Evolutionary conservation across 2,797 vertebrate species (phyloP).

Genomic region (Gila robusta): DNA sequence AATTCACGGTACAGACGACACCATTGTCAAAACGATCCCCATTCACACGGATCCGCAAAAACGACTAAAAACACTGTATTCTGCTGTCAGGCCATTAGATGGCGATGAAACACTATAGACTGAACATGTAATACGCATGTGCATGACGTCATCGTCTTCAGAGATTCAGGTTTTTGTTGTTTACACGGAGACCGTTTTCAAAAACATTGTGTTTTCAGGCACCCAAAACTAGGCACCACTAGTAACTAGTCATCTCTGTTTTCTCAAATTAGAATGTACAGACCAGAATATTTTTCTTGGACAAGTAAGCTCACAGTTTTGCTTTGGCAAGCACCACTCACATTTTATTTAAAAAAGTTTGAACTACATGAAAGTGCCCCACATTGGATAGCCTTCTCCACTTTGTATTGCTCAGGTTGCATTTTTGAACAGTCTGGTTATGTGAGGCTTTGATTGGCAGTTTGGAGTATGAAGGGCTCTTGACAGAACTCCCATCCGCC

Average conservation of each 20-base stretch:
- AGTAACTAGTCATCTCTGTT: background rate
- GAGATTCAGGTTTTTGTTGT: no score
- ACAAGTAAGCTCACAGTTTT: constrained; percentile 13
- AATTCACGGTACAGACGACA: no score
- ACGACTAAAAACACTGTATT: no score
- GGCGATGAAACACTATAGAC: no score
- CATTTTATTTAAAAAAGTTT: background rate
- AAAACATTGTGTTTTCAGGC: no score
- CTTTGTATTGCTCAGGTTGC: constrained; percentile 15
- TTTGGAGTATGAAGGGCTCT: constrained; percentile 13
- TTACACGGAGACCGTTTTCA: no score
- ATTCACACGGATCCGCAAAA: no score
- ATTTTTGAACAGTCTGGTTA: constrained; percentile 7
- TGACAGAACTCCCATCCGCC: constrained; percentile 25
- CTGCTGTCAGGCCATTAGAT: no score
- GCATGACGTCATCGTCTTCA: no score
- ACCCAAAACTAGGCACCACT: no score
- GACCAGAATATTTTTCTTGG: background rate
- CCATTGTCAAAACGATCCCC: no score
- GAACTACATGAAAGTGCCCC: background rate
- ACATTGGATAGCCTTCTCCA: constrained; percentile 2
- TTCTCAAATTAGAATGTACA: background rate
- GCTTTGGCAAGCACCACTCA: background rate
- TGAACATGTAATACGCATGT: no score
- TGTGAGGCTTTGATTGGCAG: constrained; percentile 36